These are phyloP conservation scores for Lontra canadensis DNA, from an alignment of 2,113 vertebrate species.

Conservation along the genomic window DNA sequence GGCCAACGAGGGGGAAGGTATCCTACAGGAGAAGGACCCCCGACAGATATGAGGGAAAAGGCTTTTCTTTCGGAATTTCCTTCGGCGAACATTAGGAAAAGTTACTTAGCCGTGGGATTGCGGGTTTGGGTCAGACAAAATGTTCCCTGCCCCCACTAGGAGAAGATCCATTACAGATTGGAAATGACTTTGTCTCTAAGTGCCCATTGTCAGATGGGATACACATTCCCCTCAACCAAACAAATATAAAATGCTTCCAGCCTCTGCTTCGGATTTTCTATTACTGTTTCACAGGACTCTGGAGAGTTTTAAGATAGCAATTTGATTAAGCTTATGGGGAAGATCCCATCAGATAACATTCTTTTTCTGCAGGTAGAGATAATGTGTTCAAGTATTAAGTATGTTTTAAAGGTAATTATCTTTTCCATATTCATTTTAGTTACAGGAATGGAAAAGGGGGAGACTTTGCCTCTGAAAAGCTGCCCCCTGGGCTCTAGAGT, in stretches of 20 bases:
- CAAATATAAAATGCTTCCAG: conserved; percentile 57
- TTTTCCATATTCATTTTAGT: conserved; percentile 78
- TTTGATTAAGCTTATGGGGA: conserved; percentile 83
- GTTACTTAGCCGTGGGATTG: neutral
- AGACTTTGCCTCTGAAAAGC: conserved; percentile 45
- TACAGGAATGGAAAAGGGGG: conserved; percentile 76
- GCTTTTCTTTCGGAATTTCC: conserved; percentile 28
- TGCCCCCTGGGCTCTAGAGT: conserved; percentile 51
- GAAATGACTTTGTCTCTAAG: conserved; percentile 76
- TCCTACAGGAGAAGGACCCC: neutral
- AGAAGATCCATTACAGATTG: conserved; percentile 80
- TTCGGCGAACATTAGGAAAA: conserved; percentile 6
- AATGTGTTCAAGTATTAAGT: conserved; percentile 83
- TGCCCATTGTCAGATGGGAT: conserved; percentile 63
- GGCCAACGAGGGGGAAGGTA: neutral
- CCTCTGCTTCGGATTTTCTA: conserved; percentile 75
- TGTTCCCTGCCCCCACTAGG: conserved; percentile 21
- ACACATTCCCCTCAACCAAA: conserved; percentile 25
- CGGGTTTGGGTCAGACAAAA: conserved; percentile 50
- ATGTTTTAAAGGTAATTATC: conserved; percentile 84
- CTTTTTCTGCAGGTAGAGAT: conserved; percentile 83
- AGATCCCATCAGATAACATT: conserved; percentile 78
- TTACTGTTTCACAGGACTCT: conserved; percentile 81
- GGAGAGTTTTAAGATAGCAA: conserved; percentile 82
- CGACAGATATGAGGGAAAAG: neutral